Evolutionary conservation across 2,113 vertebrate genomes (phyloP).

Genomic region (Catharus fuscescens): DNA sequence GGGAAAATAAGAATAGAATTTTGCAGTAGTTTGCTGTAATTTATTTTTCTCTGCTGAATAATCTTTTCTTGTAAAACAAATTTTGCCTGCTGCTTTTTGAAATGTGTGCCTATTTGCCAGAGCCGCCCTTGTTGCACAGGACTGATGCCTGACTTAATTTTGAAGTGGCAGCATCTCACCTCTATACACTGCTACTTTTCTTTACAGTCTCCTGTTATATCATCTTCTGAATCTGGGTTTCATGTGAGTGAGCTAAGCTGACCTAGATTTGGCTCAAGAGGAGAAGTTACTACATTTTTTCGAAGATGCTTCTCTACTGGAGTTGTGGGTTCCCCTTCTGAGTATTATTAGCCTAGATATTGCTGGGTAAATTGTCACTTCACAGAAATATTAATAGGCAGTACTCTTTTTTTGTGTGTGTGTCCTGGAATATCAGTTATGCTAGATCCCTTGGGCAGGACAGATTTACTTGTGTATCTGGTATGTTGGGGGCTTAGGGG

Average conservation of each 20-base stretch:
- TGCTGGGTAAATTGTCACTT: neutral
- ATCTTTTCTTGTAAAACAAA: neutral
- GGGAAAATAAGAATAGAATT: neutral
- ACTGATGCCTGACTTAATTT: neutral
- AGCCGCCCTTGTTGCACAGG: neutral
- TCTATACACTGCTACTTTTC: neutral
- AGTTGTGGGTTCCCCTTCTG: neutral
- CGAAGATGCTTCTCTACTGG: neutral
- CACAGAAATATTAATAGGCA: neutral
- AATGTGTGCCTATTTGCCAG: rapidly evolving
- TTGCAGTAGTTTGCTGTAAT: neutral
- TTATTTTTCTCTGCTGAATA: neutral
- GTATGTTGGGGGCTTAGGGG: neutral
- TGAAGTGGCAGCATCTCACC: neutral
- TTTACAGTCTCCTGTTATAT: neutral
- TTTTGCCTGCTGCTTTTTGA: neutral
- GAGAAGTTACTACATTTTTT: neutral
- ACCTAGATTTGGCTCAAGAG: neutral
- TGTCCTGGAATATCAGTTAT: neutral
- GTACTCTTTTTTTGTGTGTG: neutral
- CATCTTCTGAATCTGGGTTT: neutral
- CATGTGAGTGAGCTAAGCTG: neutral
- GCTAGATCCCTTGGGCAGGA: neutral
- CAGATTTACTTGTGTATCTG: neutral
- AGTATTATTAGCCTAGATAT: neutral